phyloP scores from a whole-genome alignment of 2,797 vertebrate species.

The Gambusia yucatana region DNA sequence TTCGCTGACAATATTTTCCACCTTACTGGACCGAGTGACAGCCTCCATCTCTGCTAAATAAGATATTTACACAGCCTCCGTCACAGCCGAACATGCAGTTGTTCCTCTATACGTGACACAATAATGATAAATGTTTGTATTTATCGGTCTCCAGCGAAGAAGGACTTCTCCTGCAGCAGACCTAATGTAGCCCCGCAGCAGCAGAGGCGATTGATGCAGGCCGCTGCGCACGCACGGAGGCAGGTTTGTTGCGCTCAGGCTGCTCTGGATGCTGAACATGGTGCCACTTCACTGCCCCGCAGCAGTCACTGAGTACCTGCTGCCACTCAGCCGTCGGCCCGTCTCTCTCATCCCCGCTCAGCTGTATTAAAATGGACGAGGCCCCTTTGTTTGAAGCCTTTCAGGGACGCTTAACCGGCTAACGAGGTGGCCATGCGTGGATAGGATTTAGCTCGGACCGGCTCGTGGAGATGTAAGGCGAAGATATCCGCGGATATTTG shows the following conservation, averaged over 20 bases:
- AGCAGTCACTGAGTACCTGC: conserved; percentile 42
- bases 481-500: conserved; percentile 45
- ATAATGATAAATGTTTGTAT: conserved; percentile 55
- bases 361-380: conserved; percentile 73
- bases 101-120: conserved; percentile 20
- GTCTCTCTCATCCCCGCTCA: conserved; percentile 35
- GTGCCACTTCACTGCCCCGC: conserved; percentile 48
- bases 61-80: conserved; percentile 34
- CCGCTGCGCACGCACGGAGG: conserved; percentile 53
- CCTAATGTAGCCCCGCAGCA: conserved; percentile 51
- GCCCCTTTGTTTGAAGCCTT: conserved; percentile 49
- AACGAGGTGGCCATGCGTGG: conserved; percentile 46
- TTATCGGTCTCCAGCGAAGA: conserved; percentile 21
- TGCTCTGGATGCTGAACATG: conserved; percentile 60
- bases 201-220: conserved; percentile 52
- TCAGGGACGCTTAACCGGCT: conserved; percentile 61
- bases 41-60: conserved; percentile 18
- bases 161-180: conserved; percentile 42
- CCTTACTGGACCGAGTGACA: conserved; percentile 35
- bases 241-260: conserved; percentile 53
- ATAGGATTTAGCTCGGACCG: conserved; percentile 59
- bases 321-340: conserved; percentile 22
- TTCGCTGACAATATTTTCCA: conserved; percentile 30
- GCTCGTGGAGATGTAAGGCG: conserved; percentile 62
- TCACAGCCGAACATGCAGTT: conserved; percentile 20